Conservation (phyloP, 2,888 invertebrate species). For the Phyto melanocephala region DNA sequence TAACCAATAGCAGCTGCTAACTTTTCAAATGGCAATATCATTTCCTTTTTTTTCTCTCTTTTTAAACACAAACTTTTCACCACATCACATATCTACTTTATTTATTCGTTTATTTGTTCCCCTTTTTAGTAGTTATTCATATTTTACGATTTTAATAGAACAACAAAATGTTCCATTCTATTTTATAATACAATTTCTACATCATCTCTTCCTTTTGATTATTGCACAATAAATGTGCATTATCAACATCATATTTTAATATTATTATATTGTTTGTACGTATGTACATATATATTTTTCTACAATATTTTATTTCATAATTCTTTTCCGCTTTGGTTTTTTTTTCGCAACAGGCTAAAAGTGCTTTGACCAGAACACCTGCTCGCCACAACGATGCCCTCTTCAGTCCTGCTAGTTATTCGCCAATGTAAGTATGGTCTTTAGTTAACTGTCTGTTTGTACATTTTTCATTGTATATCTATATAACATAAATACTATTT, state of each 20-base stretch:
- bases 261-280: constrained; percentile 28
- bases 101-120: constrained; percentile 10
- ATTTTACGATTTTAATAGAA: background rate
- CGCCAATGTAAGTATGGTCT: constrained; percentile 75
- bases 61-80: constrained; percentile 1
- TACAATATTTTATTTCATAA: constrained; percentile 30
- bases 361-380: constrained; percentile 72
- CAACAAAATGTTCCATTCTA: background rate
- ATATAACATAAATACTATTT: constrained; percentile 36
- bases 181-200: constrained; percentile 14
- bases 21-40: constrained; percentile 5
- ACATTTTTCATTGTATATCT: constrained; percentile 16
- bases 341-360: constrained; percentile 71
- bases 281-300: constrained; percentile 3
- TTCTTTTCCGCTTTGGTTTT: constrained; percentile 58
- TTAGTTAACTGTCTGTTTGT: constrained; percentile 23
- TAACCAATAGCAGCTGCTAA: constrained; percentile 20
- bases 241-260: constrained; percentile 46
- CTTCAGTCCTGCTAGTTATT: constrained; percentile 77
- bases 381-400: constrained; percentile 72
- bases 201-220: constrained; percentile 18
- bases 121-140: background rate
- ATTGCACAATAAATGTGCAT: constrained; percentile 31
- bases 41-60: constrained; percentile 43
- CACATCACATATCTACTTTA: background rate